phyloP scores from a whole-genome alignment of 64 coral and sea anemone species.

The Hydrozoanthus tunicans region DNA sequence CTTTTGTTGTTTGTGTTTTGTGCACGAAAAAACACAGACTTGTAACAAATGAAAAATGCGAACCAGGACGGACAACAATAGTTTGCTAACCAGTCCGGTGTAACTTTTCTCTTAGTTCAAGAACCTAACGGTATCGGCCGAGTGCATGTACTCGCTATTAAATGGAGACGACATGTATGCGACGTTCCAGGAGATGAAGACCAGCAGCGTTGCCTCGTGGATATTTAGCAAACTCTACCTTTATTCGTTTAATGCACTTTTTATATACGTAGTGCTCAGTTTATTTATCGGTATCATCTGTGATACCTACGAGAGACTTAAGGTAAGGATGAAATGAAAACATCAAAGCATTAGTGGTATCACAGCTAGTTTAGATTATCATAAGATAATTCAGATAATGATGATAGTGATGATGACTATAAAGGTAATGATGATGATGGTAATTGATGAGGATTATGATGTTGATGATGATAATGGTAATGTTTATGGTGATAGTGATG shows the following conservation, averaged over 20 bases:
- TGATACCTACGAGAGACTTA: slow-evolving; percentile 94
- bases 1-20: too few relatives aligned
- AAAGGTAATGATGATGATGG: too few relatives aligned
- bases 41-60: too few relatives aligned
- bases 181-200: slow-evolving; percentile 80
- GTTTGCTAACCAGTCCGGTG: background rate
- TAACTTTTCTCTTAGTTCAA: slow-evolving; percentile 65
- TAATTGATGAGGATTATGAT: too few relatives aligned
- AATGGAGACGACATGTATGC: slow-evolving; percentile 98
- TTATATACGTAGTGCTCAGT: slow-evolving; percentile 97
- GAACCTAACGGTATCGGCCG: slow-evolving; percentile 61
- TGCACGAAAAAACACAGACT: too few relatives aligned
- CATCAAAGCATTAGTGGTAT: background rate
- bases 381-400: too few relatives aligned
- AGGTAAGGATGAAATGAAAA: slow-evolving; percentile 55
- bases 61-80: too few relatives aligned
- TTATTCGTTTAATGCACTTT: slow-evolving; percentile 88
- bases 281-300: slow-evolving; percentile 99
- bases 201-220: slow-evolving; percentile 59
- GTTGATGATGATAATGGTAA: too few relatives aligned
- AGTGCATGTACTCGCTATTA: slow-evolving; percentile 92
- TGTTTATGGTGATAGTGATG: too few relatives aligned
- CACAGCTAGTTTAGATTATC: background rate
- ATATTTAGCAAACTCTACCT: slow-evolving; percentile 95
- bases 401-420: too few relatives aligned